Evolutionary conservation across 1,140 invertebrate genomes (phyloP).

Genomic region (Thereuonema tuberculata): DNA sequence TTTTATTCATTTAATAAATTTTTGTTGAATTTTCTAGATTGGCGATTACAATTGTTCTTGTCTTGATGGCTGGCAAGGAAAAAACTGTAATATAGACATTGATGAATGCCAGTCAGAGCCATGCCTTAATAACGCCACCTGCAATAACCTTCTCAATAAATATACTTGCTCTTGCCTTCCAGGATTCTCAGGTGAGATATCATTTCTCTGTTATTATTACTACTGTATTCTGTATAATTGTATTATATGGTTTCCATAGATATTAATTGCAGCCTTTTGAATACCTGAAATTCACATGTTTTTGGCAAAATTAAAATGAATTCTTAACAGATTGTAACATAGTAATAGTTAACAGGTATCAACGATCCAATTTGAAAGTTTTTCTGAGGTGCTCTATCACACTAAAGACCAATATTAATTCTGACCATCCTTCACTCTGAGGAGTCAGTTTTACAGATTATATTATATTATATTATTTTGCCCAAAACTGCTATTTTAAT

Average conservation of each 20-base stretch:
- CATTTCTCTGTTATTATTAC: background rate
- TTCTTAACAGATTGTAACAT: background rate
- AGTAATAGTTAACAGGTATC: background rate
- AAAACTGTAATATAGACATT: constrained; percentile 13
- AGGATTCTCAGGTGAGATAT: constrained; percentile 32
- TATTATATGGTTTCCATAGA: background rate
- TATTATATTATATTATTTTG: no score
- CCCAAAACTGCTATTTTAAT: no score
- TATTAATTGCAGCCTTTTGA: background rate
- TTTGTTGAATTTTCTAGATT: no score
- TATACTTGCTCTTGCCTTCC: constrained; percentile 35
- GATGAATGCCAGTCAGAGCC: constrained; percentile 5
- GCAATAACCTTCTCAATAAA: constrained; percentile 12
- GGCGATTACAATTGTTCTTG: constrained; percentile 90
- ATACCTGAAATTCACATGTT: background rate
- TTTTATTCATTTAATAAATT: no score
- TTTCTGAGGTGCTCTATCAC: no score
- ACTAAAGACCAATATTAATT: no score
- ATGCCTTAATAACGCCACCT: constrained; percentile 23
- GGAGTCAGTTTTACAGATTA: no score
- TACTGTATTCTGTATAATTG: background rate
- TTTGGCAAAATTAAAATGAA: background rate
- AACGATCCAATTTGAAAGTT: background rate
- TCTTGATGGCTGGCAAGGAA: constrained; percentile 89
- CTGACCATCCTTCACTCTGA: no score